phyloP scores from a whole-genome alignment of 2,888 invertebrate genomes.

The Sminthurinus aureus region DNA sequence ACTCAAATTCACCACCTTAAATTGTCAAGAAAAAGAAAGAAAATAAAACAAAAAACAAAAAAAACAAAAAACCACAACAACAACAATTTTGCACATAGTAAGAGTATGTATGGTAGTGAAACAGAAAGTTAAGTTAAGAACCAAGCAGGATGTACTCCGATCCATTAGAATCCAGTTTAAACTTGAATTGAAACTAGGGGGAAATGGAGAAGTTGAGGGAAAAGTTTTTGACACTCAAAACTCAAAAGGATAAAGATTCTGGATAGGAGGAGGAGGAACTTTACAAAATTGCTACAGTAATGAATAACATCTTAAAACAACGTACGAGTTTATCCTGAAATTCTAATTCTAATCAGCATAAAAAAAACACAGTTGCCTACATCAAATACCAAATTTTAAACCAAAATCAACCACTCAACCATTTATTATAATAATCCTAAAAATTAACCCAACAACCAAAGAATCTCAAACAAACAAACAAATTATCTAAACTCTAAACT shows the following conservation, averaged over 20 bases:
- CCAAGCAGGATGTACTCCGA: neutral
- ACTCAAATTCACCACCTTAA: slow-evolving; percentile 43
- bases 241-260: too few relatives aligned
- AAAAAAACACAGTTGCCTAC: too few relatives aligned
- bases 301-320: too few relatives aligned
- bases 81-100: neutral
- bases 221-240: too few relatives aligned
- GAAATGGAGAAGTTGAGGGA: neutral
- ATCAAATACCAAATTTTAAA: too few relatives aligned
- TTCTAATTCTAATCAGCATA: too few relatives aligned
- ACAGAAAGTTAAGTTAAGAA: neutral
- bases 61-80: neutral
- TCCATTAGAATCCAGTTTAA: neutral
- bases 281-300: too few relatives aligned
- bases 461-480: neutral
- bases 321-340: too few relatives aligned
- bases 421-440: too few relatives aligned
- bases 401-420: too few relatives aligned
- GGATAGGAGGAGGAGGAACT: too few relatives aligned
- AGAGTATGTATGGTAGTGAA: neutral
- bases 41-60: neutral
- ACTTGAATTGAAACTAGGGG: neutral
- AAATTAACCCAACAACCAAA: too few relatives aligned
- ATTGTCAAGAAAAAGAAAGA: slow-evolving; percentile 1
- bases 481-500: neutral